A percentile compares a stretch with the other conserved stretches of the same genome.
phyloP scores from a whole-genome alignment of 2,888 invertebrate genomes.

The Lumbricus terrestris region DNA sequence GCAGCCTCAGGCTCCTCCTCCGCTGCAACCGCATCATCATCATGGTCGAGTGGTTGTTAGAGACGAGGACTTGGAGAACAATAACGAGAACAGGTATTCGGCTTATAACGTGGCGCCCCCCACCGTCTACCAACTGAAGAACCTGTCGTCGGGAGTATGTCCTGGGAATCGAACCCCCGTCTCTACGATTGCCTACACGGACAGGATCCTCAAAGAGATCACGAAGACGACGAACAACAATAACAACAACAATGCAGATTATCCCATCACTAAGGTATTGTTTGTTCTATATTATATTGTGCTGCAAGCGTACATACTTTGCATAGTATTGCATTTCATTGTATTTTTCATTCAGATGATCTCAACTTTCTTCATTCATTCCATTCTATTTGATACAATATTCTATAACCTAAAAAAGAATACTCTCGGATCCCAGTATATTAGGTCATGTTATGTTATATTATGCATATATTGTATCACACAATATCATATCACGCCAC shows the following conservation, averaged over 20 bases:
- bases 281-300: background rate
- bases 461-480: too few species aligned
- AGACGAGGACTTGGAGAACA: slow-evolving; percentile 24
- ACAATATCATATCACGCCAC: too few species aligned
- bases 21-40: background rate
- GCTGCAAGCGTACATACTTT: too few species aligned
- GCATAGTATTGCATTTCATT: background rate
- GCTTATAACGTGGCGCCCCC: slow-evolving; percentile 22
- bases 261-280: background rate
- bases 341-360: background rate
- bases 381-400: background rate
- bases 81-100: slow-evolving; percentile 21
- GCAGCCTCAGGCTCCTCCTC: background rate
- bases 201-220: slow-evolving; percentile 20
- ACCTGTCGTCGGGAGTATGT: slow-evolving; percentile 18
- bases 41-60: background rate
- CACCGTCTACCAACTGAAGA: background rate
- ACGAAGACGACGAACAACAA: slow-evolving; percentile 4
- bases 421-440: too few species aligned
- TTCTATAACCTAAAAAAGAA: too few species aligned
- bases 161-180: slow-evolving; percentile 24
- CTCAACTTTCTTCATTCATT: background rate
- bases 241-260: background rate
- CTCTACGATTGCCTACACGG: slow-evolving; percentile 27
- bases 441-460: background rate